A percentile compares a stretch with the other conserved stretches of the same genome.
phyloP scores from a whole-genome alignment of 2,113 vertebrate genomes.

The Alouatta palliata region DNA sequence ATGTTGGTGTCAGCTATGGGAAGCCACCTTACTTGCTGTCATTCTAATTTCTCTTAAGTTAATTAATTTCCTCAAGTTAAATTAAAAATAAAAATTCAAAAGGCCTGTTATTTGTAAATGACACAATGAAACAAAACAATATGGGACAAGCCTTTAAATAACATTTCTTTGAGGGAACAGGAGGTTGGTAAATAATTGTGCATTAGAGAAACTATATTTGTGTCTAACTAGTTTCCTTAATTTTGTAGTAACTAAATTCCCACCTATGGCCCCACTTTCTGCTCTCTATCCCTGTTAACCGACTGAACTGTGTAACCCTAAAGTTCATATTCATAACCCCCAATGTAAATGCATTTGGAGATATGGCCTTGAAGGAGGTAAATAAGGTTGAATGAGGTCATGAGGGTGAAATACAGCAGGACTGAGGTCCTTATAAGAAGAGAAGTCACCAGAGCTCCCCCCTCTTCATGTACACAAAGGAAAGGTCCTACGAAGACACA shows the following conservation, averaged over 20 bases:
- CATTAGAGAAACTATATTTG: not conserved
- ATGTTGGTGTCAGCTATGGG: not conserved
- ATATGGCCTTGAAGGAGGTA: not conserved
- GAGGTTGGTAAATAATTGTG: not conserved
- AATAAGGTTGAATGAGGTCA: not conserved
- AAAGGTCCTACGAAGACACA: not conserved
- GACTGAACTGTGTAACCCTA: not conserved
- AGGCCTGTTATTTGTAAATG: not conserved
- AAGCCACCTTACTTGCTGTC: not conserved
- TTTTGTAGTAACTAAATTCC: conserved; percentile 22
- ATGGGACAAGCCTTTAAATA: not conserved
- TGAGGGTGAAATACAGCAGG: not conserved
- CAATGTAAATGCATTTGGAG: not conserved
- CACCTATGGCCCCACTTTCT: not conserved
- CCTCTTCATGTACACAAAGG: not conserved
- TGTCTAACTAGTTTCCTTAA: not conserved
- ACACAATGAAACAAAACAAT: not conserved
- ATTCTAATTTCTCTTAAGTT: not conserved
- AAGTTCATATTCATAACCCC: not conserved
- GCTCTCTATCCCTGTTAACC: not conserved
- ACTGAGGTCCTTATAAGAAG: not conserved
- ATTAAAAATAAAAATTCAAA: not conserved
- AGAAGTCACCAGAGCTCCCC: too few species aligned
- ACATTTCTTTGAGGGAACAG: not conserved
- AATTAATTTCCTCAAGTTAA: not conserved